phyloP scores from a whole-genome alignment of 2,797 vertebrate species.

The Rhabdomys pumilio region DNA sequence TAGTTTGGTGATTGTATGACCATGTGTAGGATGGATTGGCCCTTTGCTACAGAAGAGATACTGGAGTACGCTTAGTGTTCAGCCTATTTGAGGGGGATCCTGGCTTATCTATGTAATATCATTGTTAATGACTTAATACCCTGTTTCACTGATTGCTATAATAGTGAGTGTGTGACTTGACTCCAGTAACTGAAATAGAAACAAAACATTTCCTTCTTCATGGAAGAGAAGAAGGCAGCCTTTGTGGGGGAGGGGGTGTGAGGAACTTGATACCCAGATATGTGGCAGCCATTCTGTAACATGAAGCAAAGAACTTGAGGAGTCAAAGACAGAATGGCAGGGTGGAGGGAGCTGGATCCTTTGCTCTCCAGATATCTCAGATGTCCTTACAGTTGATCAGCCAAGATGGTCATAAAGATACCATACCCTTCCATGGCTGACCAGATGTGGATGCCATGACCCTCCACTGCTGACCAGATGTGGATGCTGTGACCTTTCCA shows the following conservation, averaged over 20 bases:
- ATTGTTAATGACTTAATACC: not conserved
- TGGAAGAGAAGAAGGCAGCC: not conserved
- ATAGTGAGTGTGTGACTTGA: not conserved
- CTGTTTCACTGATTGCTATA: not conserved
- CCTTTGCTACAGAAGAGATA: not conserved
- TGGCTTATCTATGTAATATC: not conserved
- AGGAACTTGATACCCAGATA: constrained; percentile 10
- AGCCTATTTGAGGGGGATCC: not conserved
- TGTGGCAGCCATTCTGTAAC: constrained; percentile 46
- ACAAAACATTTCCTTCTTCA: not conserved
- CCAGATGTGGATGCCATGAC: fast-evolving
- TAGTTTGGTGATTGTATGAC: not conserved
- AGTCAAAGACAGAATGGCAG: not conserved
- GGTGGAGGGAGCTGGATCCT: not conserved
- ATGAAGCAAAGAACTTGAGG: constrained; percentile 12
- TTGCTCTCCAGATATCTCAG: not conserved
- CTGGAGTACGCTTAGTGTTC: too few relatives aligned
- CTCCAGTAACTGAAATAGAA: not conserved
- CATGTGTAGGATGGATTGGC: not conserved
- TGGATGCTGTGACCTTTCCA: not conserved
- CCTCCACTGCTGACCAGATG: too few relatives aligned
- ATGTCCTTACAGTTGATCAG: not conserved
- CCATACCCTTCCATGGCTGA: not conserved
- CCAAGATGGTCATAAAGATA: not conserved
- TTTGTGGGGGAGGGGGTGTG: not conserved